A percentile compares a stretch with the other conserved stretches of the same genome.
These are phyloP conservation scores for Trissonchulus latispiculum DNA, from an alignment of 2,888 invertebrate genomes.

Conservation along the genomic window DNA sequence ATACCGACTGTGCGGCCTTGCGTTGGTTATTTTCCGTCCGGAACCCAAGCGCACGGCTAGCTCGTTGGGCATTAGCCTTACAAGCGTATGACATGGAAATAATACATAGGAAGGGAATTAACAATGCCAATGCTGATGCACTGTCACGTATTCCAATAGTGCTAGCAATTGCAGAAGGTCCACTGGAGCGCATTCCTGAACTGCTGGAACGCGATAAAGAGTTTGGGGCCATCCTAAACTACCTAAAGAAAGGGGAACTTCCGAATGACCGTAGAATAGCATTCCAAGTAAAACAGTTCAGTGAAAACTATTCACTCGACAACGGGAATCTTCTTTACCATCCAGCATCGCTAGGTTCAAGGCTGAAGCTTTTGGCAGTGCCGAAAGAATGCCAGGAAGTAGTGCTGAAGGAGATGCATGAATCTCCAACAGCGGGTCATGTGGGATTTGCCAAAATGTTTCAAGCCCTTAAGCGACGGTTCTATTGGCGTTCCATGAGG, in stretches of 20 bases:
- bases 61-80: not conserved
- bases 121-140: not conserved
- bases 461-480: conserved; percentile 18
- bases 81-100: conserved; percentile 4
- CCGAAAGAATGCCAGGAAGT: not conserved
- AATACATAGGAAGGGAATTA: not conserved
- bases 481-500: conserved; percentile 27
- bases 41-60: not conserved
- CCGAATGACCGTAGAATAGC: not conserved
- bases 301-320: too few relatives aligned
- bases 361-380: not conserved
- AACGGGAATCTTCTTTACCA: too few relatives aligned
- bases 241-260: not conserved
- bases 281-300: too few relatives aligned
- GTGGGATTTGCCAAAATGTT: conserved; percentile 26
- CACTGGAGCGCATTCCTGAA: too few relatives aligned
- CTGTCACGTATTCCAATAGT: not conserved
- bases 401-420: too few relatives aligned
- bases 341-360: too few relatives aligned
- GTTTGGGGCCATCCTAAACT: not conserved
- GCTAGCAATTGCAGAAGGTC: not conserved
- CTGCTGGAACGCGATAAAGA: too few relatives aligned
- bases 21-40: not conserved
- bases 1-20: not conserved
- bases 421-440: too few relatives aligned